A percentile compares a stretch with the other conserved stretches of the same genome.
Evolutionary conservation across 2,888 invertebrate genomes (phyloP).

Genomic region (Cephus pygmeus): DNA sequence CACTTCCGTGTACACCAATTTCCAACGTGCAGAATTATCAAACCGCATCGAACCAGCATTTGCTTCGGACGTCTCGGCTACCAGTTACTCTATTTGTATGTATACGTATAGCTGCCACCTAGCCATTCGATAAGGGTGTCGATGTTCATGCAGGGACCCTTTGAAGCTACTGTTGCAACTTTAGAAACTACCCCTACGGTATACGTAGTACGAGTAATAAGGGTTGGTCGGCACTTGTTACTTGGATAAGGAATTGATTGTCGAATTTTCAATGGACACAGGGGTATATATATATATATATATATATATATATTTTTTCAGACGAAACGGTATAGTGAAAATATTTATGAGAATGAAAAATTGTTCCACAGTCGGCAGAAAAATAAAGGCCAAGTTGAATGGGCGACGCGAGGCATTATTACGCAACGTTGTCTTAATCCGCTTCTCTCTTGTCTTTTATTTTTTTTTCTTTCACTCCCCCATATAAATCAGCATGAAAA

Average conservation of each 20-base stretch:
- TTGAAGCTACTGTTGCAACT: neutral
- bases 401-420: neutral
- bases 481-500: neutral
- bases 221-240: neutral
- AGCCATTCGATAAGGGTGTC: neutral
- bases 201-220: neutral
- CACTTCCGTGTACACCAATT: slow-evolving; percentile 27
- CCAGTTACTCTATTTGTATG: neutral
- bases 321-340: neutral
- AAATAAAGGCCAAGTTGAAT: neutral
- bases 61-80: neutral
- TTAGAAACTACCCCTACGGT: neutral
- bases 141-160: neutral
- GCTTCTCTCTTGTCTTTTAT: neutral
- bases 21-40: slow-evolving; percentile 22
- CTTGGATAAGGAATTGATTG: neutral
- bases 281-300: too few species aligned
- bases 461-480: too few species aligned
- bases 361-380: neutral
- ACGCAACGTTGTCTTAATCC: neutral
- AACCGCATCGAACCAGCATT: slow-evolving; percentile 14
- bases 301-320: too few species aligned
- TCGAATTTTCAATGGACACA: neutral
- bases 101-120: neutral
- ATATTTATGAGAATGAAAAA: neutral